A percentile compares a stretch with the other conserved stretches of the same genome.
These are phyloP conservation scores for Oncorhynchus clarkii DNA, from an alignment of 2,113 vertebrate species.

Conservation along the genomic window DNA sequence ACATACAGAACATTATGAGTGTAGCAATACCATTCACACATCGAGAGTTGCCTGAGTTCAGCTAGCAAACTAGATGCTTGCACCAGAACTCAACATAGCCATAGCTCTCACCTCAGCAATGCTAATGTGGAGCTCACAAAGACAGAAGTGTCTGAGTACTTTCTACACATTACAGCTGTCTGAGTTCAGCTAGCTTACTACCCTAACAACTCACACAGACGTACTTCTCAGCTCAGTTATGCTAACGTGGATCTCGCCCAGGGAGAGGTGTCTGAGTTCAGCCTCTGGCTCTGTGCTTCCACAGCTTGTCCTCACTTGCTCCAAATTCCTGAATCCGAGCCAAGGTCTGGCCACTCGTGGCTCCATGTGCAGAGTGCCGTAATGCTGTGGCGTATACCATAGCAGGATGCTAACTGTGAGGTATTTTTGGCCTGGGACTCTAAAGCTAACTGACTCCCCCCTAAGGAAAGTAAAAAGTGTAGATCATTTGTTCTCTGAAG, in stretches of 20 bases:
- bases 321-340: slow-evolving; percentile 18
- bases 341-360: background rate
- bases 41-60: background rate
- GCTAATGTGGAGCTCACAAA: background rate
- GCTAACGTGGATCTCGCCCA: background rate
- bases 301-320: slow-evolving; percentile 24
- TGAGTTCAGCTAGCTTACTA: background rate
- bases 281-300: background rate
- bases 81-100: too few species aligned
- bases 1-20: background rate
- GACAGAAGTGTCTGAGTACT: background rate
- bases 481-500: background rate
- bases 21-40: background rate
- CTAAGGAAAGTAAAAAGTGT: background rate
- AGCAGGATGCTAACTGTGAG: background rate
- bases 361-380: slow-evolving; percentile 10
- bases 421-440: slow-evolving; percentile 12
- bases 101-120: background rate
- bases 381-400: slow-evolving; percentile 15
- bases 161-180: background rate
- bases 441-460: slow-evolving; percentile 1
- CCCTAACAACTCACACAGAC: background rate
- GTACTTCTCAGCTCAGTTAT: slow-evolving; percentile 1
- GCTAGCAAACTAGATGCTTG: background rate
- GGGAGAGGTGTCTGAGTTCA: background rate